phyloP scores from a whole-genome alignment of 2,888 invertebrate genomes.

The Calliphora vomitoria region DNA sequence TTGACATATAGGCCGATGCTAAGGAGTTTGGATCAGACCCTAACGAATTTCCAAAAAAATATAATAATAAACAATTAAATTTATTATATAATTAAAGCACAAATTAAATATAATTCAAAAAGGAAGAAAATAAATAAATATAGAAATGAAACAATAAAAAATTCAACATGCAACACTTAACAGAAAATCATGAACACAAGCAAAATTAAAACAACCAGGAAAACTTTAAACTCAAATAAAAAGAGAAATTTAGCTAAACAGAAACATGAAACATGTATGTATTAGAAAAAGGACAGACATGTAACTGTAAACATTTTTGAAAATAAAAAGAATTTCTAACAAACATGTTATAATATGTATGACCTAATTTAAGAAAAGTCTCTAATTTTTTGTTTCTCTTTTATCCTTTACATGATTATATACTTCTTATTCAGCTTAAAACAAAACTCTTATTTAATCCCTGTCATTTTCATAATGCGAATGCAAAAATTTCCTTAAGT shows the following conservation, averaged over 20 bases:
- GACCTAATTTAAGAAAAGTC: constrained; percentile 21
- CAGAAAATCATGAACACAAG: constrained; percentile 6
- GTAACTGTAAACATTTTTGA: background rate
- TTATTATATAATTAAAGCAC: background rate
- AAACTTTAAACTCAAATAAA: background rate
- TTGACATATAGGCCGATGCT: constrained; percentile 87
- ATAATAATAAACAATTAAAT: background rate
- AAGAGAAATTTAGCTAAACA: background rate
- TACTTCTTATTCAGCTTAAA: background rate
- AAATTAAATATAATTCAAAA: background rate
- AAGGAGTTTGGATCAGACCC: constrained; percentile 86
- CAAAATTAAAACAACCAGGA: background rate
- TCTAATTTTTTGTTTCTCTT: background rate
- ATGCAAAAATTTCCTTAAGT: constrained; percentile 6
- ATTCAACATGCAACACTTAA: constrained; percentile 52
- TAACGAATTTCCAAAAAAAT: constrained; percentile 56
- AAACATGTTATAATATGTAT: background rate
- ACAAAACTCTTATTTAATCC: background rate
- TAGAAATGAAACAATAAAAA: background rate
- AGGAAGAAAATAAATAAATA: constrained; percentile 3
- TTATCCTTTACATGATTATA: constrained; percentile 5
- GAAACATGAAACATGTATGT: background rate
- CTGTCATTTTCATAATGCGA: constrained; percentile 29
- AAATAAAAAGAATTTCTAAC: background rate
- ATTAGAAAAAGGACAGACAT: background rate